Conservation (phyloP, 2,797 vertebrate genomes). For the Neoniphon sammara region DNA sequence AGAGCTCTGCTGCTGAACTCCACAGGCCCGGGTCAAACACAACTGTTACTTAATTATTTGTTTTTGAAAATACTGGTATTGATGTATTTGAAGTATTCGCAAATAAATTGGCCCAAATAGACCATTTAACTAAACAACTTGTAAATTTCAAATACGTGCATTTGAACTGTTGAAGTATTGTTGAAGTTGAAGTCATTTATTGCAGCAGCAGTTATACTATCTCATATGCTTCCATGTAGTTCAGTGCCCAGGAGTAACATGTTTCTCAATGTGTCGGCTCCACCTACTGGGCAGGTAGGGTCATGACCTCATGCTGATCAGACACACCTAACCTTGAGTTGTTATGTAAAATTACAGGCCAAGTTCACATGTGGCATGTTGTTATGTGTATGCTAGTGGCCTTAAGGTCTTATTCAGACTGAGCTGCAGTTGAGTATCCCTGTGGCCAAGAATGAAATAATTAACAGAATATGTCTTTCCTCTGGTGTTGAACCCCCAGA, state of each 20-base stretch:
- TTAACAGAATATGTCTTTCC: too few species aligned
- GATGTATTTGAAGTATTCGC: constrained; percentile 1
- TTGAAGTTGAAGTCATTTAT: neutral
- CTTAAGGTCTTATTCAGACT: too few species aligned
- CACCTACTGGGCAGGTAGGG: constrained; percentile 39
- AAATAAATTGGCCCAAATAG: constrained; percentile 2
- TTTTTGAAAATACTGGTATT: constrained; percentile 6
- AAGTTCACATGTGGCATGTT: neutral
- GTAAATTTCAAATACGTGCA: neutral
- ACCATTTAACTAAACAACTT: neutral
- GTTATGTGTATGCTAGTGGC: neutral
- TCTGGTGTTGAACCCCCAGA: too few species aligned
- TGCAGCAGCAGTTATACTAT: too few species aligned
- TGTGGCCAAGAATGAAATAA: too few species aligned
- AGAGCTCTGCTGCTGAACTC: constrained; percentile 9
- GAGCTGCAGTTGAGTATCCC: too few species aligned
- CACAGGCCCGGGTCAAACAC: constrained; percentile 4
- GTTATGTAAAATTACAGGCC: neutral
- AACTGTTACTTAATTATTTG: constrained; percentile 9
- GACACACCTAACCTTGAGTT: neutral
- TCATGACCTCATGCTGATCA: constrained; percentile 1
- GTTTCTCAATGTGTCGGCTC: neutral
- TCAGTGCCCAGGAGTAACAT: neutral
- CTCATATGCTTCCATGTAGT: neutral
- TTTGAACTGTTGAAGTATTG: neutral